Conservation (phyloP, 1,140 invertebrate species). For the Drosophila sp. region DNA sequence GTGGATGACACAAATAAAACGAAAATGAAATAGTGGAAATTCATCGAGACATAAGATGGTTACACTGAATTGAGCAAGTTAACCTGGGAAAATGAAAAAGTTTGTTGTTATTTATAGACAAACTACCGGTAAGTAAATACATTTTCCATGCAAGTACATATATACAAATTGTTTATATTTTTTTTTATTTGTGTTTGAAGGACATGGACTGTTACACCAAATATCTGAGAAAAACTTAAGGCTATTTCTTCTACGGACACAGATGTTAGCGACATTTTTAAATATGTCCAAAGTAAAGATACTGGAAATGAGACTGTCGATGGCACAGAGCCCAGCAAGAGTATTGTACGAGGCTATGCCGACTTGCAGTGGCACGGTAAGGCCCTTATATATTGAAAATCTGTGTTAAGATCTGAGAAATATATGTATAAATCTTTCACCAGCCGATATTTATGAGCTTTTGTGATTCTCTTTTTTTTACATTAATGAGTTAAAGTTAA, state of each 20-base stretch:
- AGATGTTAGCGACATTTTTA: constrained; percentile 91
- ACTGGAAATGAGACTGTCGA: constrained; percentile 79
- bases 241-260: constrained; percentile 90
- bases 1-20: too few species aligned
- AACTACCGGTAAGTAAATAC: neutral
- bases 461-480: too few species aligned
- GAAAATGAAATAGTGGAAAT: too few species aligned
- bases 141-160: neutral
- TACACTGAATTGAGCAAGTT: too few species aligned
- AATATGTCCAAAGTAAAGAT: constrained; percentile 93
- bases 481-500: too few species aligned
- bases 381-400: constrained; percentile 47
- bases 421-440: neutral
- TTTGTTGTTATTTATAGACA: neutral
- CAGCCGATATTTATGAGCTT: constrained; percentile 88
- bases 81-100: too few species aligned
- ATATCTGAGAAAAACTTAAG: constrained; percentile 75
- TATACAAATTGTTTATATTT: neutral
- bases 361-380: constrained; percentile 88
- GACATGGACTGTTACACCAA: constrained; percentile 33
- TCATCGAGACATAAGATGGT: too few species aligned
- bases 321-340: constrained; percentile 84
- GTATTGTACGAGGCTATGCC: constrained; percentile 89
- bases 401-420: neutral
- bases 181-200: neutral